These are phyloP conservation scores for Tribolium castaneum DNA, from an alignment of 1,140 invertebrate genomes.

Conservation along the genomic window DNA sequence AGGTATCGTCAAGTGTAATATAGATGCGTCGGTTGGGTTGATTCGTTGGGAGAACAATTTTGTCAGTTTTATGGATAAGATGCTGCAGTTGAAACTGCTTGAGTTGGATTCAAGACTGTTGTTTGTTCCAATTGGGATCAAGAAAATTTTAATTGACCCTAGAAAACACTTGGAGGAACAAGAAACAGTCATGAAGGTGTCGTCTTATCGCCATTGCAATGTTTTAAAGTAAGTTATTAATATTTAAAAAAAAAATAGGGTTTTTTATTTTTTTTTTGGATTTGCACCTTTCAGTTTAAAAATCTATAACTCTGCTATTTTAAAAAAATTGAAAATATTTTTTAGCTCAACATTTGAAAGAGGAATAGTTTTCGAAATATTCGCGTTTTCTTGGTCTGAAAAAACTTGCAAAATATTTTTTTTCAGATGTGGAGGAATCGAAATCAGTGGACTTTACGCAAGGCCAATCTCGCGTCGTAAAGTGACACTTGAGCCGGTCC, in stretches of 20 bases:
- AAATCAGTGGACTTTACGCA: slow-evolving; percentile 84
- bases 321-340: too few species aligned
- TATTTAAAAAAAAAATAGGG: too few species aligned
- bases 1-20: slow-evolving; percentile 46
- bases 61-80: slow-evolving; percentile 92
- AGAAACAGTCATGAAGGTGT: too few species aligned
- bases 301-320: too few species aligned
- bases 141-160: slow-evolving; percentile 82
- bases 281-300: too few species aligned
- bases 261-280: too few species aligned
- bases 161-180: slow-evolving; percentile 66
- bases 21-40: slow-evolving; percentile 65
- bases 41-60: slow-evolving; percentile 83
- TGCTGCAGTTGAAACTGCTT: slow-evolving; percentile 89
- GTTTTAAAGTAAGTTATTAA: not conserved
- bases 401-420: too few species aligned
- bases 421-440: slow-evolving; percentile 82
- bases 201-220: not conserved
- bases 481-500: slow-evolving; percentile 72
- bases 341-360: too few species aligned
- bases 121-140: slow-evolving; percentile 86
- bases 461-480: slow-evolving; percentile 78
- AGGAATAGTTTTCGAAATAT: too few species aligned
- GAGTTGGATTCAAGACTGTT: slow-evolving; percentile 77
- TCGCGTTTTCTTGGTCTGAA: too few species aligned